Evolutionary conservation across 1,140 invertebrate genomes (phyloP).

Genomic region (Papilio machaon): DNA sequence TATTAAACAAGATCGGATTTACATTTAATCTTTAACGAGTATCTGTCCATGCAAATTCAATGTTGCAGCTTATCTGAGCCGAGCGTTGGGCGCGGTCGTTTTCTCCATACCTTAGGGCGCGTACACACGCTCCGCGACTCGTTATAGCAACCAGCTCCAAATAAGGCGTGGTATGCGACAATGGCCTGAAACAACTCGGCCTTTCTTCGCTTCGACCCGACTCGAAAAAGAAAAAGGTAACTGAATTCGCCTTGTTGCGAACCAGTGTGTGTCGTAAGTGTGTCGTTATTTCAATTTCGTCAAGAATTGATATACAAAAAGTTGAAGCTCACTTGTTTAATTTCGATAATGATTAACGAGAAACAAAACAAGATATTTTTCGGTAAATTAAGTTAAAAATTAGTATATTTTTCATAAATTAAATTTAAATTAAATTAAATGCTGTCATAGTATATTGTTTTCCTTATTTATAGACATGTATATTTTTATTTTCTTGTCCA

Average conservation of each 20-base stretch:
- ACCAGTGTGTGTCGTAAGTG: not conserved
- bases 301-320: not conserved
- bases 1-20: constrained; percentile 41
- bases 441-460: too few species aligned
- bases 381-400: too few species aligned
- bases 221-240: constrained; percentile 38
- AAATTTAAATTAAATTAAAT: too few species aligned
- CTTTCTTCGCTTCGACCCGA: constrained; percentile 38
- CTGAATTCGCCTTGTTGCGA: constrained; percentile 1
- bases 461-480: too few species aligned
- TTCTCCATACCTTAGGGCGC: constrained; percentile 53
- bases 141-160: constrained; percentile 48
- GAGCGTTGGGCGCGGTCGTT: constrained; percentile 51
- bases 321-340: constrained; percentile 6
- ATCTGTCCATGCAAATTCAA: constrained; percentile 63
- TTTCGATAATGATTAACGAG: constrained; percentile 4
- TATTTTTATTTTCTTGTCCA: not conserved
- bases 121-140: constrained; percentile 45
- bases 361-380: too few species aligned
- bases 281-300: constrained; percentile 2
- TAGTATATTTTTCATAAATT: too few species aligned
- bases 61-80: constrained; percentile 58
- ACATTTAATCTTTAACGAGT: constrained; percentile 49
- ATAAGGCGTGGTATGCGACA: constrained; percentile 58
- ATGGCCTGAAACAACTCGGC: constrained; percentile 50